A percentile compares a stretch with the other conserved stretches of the same genome.
These are phyloP conservation scores for Callyntrura sp. DNA, from an alignment of 2,888 invertebrate genomes.

Conservation along the genomic window DNA sequence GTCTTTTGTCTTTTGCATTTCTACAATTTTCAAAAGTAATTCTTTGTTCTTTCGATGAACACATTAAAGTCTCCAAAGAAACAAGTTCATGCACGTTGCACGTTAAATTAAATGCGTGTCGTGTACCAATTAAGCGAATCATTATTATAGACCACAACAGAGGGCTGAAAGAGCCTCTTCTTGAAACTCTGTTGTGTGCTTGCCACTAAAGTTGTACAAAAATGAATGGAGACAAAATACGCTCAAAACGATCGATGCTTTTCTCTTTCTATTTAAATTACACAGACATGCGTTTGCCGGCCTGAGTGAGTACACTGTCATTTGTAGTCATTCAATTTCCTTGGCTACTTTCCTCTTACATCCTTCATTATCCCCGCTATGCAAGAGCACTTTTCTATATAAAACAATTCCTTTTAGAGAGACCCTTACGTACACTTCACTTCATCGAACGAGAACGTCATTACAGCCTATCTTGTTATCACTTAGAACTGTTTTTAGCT, in stretches of 20 bases:
- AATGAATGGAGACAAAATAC: not conserved
- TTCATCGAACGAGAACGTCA: not conserved
- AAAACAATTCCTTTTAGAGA: not conserved
- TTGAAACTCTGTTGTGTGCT: not conserved
- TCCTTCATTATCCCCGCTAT: not conserved
- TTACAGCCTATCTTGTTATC: no score
- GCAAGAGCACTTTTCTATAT: not conserved
- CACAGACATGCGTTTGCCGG: not conserved
- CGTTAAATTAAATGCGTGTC: constrained; percentile 11
- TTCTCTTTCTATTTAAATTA: constrained; percentile 18
- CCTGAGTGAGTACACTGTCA: not conserved
- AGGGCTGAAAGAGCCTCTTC: not conserved
- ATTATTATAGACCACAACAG: not conserved
- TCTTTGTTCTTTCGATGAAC: constrained; percentile 36
- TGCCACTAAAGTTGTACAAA: not conserved
- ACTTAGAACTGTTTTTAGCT: no score
- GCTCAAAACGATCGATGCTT: not conserved
- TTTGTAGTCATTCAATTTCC: not conserved
- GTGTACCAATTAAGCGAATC: constrained; percentile 38
- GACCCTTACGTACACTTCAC: not conserved
- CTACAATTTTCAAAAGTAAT: not conserved
- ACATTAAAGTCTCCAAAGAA: not conserved
- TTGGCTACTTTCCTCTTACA: not conserved
- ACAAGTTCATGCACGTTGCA: not conserved
- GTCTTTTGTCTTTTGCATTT: constrained; percentile 1